phyloP scores from a whole-genome alignment of 1,140 invertebrate genomes.

The Potamilus streckersoni region DNA sequence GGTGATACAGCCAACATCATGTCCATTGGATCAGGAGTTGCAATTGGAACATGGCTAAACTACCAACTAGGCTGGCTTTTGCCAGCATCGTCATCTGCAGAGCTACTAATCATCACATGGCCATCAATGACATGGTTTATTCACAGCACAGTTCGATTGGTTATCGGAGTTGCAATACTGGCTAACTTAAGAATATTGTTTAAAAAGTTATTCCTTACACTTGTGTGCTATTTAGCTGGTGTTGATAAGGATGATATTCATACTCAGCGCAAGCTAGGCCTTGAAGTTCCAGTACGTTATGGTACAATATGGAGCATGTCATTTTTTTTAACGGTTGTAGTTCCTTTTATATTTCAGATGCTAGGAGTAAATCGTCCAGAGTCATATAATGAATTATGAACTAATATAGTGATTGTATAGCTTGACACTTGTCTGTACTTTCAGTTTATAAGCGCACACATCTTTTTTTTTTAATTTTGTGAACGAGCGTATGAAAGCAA shows the following conservation, averaged over 20 bases:
- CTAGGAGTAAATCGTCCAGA: constrained; percentile 17
- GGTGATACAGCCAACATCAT: constrained; percentile 32
- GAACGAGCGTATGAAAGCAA: no score
- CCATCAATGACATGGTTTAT: constrained; percentile 14
- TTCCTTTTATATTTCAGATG: constrained; percentile 14
- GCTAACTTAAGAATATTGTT: constrained; percentile 13
- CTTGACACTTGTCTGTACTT: background rate
- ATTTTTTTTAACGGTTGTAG: constrained; percentile 16
- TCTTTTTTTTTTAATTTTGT: no score
- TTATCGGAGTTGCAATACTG: constrained; percentile 12
- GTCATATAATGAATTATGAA: constrained; percentile 15
- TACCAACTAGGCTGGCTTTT: constrained; percentile 25
- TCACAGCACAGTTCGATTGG: constrained; percentile 20
- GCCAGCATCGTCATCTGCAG: constrained; percentile 1
- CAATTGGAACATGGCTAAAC: constrained; percentile 9
- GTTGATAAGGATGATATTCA: constrained; percentile 27
- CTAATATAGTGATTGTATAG: background rate
- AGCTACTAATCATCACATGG: constrained; percentile 6
- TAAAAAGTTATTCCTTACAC: constrained; percentile 27
- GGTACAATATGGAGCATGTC: constrained; percentile 22
- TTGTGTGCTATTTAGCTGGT: constrained; percentile 22
- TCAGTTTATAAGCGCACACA: no score
- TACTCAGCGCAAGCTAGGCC: constrained; percentile 22
- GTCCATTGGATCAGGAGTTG: constrained; percentile 16
- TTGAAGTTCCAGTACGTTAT: constrained; percentile 30